Evolutionary conservation across 2,113 vertebrate species (phyloP).

Genomic region (Centrocercus urophasianus): DNA sequence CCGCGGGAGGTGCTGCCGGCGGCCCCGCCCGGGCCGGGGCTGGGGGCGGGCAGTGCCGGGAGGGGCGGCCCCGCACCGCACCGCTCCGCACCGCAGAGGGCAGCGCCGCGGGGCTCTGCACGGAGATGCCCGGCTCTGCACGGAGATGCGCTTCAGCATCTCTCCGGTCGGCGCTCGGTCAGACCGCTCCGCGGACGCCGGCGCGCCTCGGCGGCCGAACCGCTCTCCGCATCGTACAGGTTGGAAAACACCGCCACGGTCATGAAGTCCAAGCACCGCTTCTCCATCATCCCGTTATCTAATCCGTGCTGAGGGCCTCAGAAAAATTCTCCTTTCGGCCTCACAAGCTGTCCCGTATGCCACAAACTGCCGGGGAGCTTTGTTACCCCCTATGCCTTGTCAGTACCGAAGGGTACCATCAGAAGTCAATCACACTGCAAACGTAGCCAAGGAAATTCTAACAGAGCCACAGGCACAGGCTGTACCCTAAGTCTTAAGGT

Average conservation of each 20-base stretch:
- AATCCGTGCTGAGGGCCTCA: not conserved
- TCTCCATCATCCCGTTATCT: fast-evolving
- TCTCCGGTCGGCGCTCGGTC: too few relatives aligned
- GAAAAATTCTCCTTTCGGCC: fast-evolving
- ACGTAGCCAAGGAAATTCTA: fast-evolving
- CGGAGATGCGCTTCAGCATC: too few relatives aligned
- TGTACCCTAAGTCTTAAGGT: fast-evolving
- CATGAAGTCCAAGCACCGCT: too few relatives aligned
- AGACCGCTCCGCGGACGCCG: too few relatives aligned
- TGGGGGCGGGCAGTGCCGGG: too few relatives aligned
- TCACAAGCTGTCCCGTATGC: fast-evolving
- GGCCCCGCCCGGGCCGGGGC: not conserved
- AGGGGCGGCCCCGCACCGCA: too few relatives aligned
- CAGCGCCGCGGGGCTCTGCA: too few relatives aligned
- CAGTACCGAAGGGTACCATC: not conserved
- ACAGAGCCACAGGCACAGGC: fast-evolving
- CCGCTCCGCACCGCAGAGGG: too few relatives aligned
- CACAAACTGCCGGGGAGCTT: fast-evolving
- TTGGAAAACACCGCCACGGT: too few relatives aligned
- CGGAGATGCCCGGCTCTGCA: too few relatives aligned
- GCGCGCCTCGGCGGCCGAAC: too few relatives aligned
- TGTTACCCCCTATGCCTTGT: not conserved
- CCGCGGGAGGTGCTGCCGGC: not conserved
- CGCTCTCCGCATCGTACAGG: too few relatives aligned
- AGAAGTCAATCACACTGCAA: not conserved